Conservation (phyloP, 2,888 invertebrate species). For the Pseudolycoriella hygida region DNA sequence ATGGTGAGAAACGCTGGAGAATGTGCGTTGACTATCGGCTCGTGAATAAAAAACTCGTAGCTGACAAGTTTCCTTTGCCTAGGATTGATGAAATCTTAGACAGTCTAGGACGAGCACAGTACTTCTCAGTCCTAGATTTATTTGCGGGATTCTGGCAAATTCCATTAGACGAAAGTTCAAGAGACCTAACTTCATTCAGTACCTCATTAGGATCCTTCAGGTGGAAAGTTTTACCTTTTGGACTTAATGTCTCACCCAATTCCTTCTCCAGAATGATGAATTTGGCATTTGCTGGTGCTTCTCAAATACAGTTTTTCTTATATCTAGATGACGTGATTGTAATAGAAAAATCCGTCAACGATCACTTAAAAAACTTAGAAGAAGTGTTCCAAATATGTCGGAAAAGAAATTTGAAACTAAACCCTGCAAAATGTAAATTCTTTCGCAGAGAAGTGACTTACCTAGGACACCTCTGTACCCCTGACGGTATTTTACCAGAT, state of each 20-base stretch:
- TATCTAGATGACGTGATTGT: constrained; percentile 7
- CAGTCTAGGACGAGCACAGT: too few relatives aligned
- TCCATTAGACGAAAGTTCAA: too few relatives aligned
- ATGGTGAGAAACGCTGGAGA: constrained; percentile 7
- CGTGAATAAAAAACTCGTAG: too few relatives aligned
- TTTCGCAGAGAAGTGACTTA: neutral
- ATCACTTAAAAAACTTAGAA: constrained; percentile 13
- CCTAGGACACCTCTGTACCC: neutral
- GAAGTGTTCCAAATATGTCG: constrained; percentile 14
- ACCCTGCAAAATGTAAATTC: constrained; percentile 6
- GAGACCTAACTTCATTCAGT: constrained; percentile 3
- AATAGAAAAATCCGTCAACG: constrained; percentile 11
- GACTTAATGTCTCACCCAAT: constrained; percentile 15
- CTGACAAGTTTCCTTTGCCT: too few relatives aligned
- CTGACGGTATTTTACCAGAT: neutral
- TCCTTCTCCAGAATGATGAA: constrained; percentile 19
- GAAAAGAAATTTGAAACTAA: too few relatives aligned
- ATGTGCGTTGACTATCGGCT: neutral
- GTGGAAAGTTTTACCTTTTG: constrained; percentile 13
- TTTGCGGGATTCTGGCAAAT: too few relatives aligned
- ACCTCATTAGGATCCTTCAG: constrained; percentile 12
- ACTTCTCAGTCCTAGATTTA: too few relatives aligned
- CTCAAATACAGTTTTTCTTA: constrained; percentile 8
- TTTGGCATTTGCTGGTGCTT: constrained; percentile 14
- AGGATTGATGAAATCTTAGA: constrained; percentile 10